A percentile compares a stretch with the other conserved stretches of the same genome.
Evolutionary conservation across 2,888 invertebrate genomes (phyloP).

Genomic region (Hesperia comma): DNA sequence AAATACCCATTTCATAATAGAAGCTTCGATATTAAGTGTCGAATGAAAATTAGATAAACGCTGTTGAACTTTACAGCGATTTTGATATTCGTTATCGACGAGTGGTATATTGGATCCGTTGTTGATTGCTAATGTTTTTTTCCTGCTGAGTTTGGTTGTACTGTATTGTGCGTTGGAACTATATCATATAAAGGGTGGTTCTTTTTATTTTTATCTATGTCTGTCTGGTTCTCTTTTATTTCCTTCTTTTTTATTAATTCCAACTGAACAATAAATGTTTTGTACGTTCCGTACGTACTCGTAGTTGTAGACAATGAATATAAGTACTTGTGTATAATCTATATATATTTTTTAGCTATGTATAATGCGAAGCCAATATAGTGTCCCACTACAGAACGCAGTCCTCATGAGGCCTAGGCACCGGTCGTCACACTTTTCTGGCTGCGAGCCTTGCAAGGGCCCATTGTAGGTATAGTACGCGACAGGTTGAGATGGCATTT

Average conservation of each 20-base stretch:
- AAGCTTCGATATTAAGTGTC: slow-evolving; percentile 52
- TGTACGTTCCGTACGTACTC: neutral
- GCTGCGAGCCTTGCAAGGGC: no score
- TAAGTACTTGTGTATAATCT: neutral
- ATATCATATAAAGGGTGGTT: no score
- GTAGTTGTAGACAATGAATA: neutral
- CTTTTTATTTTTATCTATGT: slow-evolving; percentile 3
- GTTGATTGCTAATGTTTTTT: neutral
- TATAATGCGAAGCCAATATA: no score
- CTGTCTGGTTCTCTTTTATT: neutral
- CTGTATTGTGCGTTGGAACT: neutral
- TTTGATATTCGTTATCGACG: slow-evolving; percentile 13
- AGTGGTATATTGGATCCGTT: slow-evolving; percentile 15
- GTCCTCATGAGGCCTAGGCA: no score
- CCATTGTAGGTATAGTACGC: no score
- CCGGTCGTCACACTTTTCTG: no score
- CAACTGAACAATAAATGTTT: neutral
- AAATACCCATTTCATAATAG: slow-evolving; percentile 68
- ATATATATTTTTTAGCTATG: no score
- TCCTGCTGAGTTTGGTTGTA: neutral
- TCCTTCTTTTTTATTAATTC: neutral
- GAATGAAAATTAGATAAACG: slow-evolving; percentile 33
- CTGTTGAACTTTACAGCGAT: slow-evolving; percentile 31
- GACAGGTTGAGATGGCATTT: no score
- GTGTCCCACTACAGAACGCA: no score